A percentile compares a stretch with the other conserved stretches of the same genome.
These are phyloP conservation scores for Cranoglanis bouderius DNA, from an alignment of 2,113 vertebrate species.

Conservation along the genomic window DNA sequence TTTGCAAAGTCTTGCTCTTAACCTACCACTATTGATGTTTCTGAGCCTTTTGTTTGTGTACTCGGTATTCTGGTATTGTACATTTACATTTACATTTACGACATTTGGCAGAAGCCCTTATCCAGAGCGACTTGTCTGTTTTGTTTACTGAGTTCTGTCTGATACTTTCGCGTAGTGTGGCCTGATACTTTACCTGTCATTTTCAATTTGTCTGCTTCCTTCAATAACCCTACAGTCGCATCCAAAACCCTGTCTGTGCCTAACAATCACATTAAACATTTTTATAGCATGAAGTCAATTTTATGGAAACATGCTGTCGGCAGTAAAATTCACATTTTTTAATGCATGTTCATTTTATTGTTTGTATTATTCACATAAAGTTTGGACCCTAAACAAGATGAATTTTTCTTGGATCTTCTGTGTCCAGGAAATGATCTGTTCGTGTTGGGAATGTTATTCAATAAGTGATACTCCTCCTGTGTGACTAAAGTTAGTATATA, in stretches of 20 bases:
- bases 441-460: background rate
- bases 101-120: too few relatives aligned
- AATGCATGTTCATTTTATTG: background rate
- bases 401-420: too few relatives aligned
- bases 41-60: background rate
- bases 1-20: background rate
- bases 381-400: background rate
- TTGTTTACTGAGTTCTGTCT: background rate
- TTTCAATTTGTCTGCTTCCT: background rate
- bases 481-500: background rate
- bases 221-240: background rate
- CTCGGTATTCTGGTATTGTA: background rate
- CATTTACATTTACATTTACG: too few relatives aligned
- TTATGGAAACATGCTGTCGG: background rate
- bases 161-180: background rate
- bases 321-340: background rate
- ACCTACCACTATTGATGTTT: background rate
- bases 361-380: background rate
- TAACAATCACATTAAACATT: background rate
- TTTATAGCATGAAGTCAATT: background rate
- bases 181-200: background rate
- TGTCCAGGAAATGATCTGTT: background rate
- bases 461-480: background rate
- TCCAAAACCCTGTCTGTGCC: background rate
- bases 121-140: too few relatives aligned